Conservation (phyloP, 2,797 vertebrate genomes). For the Sebastes dallii region DNA sequence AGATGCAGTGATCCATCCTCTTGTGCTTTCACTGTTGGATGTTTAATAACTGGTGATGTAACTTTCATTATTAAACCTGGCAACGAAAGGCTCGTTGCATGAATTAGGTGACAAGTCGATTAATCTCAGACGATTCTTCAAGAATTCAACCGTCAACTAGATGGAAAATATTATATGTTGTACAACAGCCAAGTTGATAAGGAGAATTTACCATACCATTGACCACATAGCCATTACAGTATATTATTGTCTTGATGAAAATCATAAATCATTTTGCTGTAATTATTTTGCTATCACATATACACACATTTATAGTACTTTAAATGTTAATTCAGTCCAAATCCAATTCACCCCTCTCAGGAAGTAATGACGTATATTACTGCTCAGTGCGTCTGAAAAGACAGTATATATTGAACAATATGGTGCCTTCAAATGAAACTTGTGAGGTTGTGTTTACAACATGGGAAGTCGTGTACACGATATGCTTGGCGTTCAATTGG, state of each 20-base stretch:
- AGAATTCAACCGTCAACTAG: neutral
- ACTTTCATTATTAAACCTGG: neutral
- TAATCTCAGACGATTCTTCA: neutral
- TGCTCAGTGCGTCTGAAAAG: too few species aligned
- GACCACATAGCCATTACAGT: neutral
- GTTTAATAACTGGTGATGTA: slow-evolving; percentile 3
- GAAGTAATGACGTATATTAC: too few species aligned
- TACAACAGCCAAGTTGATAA: neutral
- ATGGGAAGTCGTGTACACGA: too few species aligned
- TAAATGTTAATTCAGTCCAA: too few species aligned
- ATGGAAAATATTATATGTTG: neutral
- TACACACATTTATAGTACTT: neutral
- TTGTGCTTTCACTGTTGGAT: neutral
- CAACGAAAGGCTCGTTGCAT: neutral
- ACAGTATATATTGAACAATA: too few species aligned
- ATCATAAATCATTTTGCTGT: neutral
- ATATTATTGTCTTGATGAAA: neutral
- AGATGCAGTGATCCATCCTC: neutral
- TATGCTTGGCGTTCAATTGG: too few species aligned
- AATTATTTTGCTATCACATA: neutral
- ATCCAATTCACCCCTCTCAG: too few species aligned
- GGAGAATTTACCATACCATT: neutral
- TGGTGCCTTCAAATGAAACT: too few species aligned
- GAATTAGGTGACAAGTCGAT: neutral
- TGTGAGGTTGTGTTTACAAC: too few species aligned